phyloP scores from a whole-genome alignment of 2,113 vertebrate genomes.

The Pelodiscus sinensis region DNA sequence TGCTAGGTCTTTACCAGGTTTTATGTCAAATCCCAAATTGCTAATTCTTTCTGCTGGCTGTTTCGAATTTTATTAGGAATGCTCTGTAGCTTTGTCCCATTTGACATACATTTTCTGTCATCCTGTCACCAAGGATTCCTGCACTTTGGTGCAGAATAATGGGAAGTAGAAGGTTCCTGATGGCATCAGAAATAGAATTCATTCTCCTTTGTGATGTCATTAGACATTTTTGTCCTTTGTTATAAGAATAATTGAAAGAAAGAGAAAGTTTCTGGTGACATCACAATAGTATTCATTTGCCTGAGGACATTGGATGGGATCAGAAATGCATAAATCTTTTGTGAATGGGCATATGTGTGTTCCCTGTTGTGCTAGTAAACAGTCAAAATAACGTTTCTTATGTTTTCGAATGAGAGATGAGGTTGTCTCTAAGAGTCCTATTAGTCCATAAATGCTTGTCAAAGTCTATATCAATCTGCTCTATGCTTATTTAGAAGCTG shows the following conservation, averaged over 20 bases:
- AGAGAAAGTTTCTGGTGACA: conserved; percentile 72
- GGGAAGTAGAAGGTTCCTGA: conserved; percentile 60
- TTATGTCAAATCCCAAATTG: conserved; percentile 62
- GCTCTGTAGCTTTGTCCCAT: conserved; percentile 17
- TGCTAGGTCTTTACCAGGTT: conserved; percentile 63
- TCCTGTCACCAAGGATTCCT: conserved; percentile 63
- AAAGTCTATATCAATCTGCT: conserved; percentile 70
- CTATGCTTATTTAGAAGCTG: conserved; percentile 75
- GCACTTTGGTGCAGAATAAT: conserved; percentile 34
- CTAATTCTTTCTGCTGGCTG: conserved; percentile 65
- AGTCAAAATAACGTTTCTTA: conserved; percentile 74
- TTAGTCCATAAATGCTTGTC: conserved; percentile 75
- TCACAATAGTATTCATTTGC: conserved; percentile 69
- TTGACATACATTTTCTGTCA: conserved; percentile 53
- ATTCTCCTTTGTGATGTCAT: conserved; percentile 68
- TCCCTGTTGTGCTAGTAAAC: conserved; percentile 66
- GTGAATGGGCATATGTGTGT: conserved; percentile 68
- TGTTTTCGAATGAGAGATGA: conserved; percentile 60
- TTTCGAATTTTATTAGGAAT: conserved; percentile 64
- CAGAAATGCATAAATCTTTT: conserved; percentile 69
- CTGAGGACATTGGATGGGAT: conserved; percentile 61
- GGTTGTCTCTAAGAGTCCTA: conserved; percentile 71
- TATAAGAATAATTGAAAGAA: conserved; percentile 42
- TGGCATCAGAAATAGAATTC: conserved; percentile 49
- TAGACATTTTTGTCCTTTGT: conserved; percentile 62